Base-by-base conservation (phyloP, 1,140 invertebrate genomes). In the Drosophila parvula region DNA sequence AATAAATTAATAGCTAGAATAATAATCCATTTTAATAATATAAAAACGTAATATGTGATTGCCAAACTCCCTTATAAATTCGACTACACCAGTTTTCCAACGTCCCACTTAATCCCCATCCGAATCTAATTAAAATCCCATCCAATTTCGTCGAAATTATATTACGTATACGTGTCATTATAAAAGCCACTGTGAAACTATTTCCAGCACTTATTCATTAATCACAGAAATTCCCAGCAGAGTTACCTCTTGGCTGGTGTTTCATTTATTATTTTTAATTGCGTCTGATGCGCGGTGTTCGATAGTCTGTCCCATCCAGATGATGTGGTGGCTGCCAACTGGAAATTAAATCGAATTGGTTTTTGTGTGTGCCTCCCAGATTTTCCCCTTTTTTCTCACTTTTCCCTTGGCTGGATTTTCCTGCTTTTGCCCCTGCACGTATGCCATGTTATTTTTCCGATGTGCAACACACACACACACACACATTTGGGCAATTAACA, bases 401-500 rank as follows among this genome's bases (percentile, higher is more conserved):
- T 44, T 60, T 16, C 16, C 38, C 63, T 32, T 11, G 36, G 11
- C 28, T n/a, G 18, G 34, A 5, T 38, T 48, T 40, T 38, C 44
- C 63, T 30, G 47, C 57, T 59, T 22, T 22, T 22, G 70, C 44
- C 48, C 57, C 47, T 28, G 62, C 16, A 55, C 48, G 59, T 68
- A 78, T 85, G 74, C 65, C 70, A 68, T 65, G 70, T 22, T 43
- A 58, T 82, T 78, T 63, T 70, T 40, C 12, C 18, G 12, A 27
- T 36, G 34, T 34, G 55, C 53, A 59, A 59, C 22, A 45, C 32
- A 43, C 18, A 50, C 45, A 28, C 78, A 51, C 57, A 81, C 77
- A 65, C 45, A n/a, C n/a, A n/a, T n/a, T 50, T 22, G 44, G 76
- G 79, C 83, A 88, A 86, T 86, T 86, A 86, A 83, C 79, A 83